phyloP scores from a whole-genome alignment of 30 jellyfish, hydroid and myxozoan genomes.

The Pelagia noctiluca region DNA sequence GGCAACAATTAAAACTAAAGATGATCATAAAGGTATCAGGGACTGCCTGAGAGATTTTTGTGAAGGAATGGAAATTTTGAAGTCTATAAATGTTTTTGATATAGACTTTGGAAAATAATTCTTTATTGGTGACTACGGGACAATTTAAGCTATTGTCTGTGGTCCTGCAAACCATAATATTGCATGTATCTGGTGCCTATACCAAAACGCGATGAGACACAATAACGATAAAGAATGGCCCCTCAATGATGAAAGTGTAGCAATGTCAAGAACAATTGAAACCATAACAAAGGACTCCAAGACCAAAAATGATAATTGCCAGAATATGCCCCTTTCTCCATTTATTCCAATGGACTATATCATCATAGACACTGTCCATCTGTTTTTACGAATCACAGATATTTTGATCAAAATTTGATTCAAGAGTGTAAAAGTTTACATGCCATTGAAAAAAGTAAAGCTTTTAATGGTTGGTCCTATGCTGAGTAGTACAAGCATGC shows the following conservation, averaged over 20 bases:
- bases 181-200: too few species aligned
- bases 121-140: too few species aligned
- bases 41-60: too few species aligned
- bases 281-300: constrained; percentile 14
- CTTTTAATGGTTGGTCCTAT: background rate
- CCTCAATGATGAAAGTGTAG: background rate
- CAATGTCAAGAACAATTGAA: constrained; percentile 12
- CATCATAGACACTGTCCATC: constrained; percentile 52
- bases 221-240: too few species aligned
- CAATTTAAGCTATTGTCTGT: too few species aligned
- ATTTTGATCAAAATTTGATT: constrained; percentile 30
- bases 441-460: constrained; percentile 23
- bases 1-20: too few species aligned
- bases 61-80: too few species aligned
- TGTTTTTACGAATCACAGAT: constrained; percentile 33
- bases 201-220: too few species aligned
- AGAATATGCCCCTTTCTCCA: constrained; percentile 10
- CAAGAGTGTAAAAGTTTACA: constrained; percentile 10
- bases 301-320: constrained; percentile 4
- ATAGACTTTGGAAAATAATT: too few species aligned
- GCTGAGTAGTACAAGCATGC: background rate
- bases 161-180: too few species aligned
- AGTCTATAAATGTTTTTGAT: too few species aligned
- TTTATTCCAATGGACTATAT: constrained; percentile 31
- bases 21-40: too few species aligned